Conservation (phyloP, 1,140 invertebrate species). For the Lutraria rhynchaena region DNA sequence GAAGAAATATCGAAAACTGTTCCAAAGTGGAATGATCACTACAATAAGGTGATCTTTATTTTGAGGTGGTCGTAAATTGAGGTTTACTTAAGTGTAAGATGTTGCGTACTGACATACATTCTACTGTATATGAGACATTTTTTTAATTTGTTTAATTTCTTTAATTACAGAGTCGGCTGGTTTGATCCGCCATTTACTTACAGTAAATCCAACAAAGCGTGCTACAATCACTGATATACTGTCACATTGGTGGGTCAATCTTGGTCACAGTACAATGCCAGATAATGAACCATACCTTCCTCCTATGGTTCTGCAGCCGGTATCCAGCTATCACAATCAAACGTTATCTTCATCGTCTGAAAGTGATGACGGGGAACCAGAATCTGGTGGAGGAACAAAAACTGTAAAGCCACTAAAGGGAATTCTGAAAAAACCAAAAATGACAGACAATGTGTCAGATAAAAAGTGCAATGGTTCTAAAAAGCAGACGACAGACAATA, state of each 20-base stretch:
- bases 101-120: too few relatives aligned
- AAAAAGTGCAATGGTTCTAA: conserved; percentile 39
- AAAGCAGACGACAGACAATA: background rate
- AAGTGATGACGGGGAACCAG: conserved; percentile 69
- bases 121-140: too few relatives aligned
- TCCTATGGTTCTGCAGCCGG: conserved; percentile 57
- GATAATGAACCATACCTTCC: conserved; percentile 84
- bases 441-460: conserved; percentile 40
- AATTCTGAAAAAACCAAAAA: conserved; percentile 68
- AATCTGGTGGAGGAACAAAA: conserved; percentile 46
- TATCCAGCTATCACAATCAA: conserved; percentile 61
- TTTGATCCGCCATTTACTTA: conserved; percentile 96
- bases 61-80: too few relatives aligned
- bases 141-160: conserved; percentile 5
- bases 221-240: conserved; percentile 97
- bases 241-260: conserved; percentile 95
- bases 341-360: conserved; percentile 64
- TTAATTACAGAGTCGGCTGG: conserved; percentile 90
- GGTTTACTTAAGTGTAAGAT: too few relatives aligned
- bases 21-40: too few relatives aligned
- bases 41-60: too few relatives aligned
- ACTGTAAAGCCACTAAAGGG: conserved; percentile 64
- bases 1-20: too few relatives aligned
- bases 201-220: conserved; percentile 93
- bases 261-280: conserved; percentile 92